These are phyloP conservation scores for Tenrec ecaudatus DNA, from an alignment of 2,113 vertebrate species.

Conservation along the genomic window DNA sequence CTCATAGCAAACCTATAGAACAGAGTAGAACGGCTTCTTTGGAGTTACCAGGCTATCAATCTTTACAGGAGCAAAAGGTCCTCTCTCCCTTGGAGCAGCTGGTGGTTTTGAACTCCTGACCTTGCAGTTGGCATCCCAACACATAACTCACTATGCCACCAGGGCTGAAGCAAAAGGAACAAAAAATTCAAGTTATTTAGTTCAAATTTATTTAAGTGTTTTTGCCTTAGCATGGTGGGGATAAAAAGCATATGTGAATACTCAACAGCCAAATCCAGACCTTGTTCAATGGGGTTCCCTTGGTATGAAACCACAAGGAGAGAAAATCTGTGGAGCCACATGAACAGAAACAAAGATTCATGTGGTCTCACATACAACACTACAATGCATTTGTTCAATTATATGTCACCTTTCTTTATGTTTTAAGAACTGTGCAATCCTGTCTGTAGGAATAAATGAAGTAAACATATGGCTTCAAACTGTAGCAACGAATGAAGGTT, in stretches of 20 bases:
- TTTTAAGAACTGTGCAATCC: neutral
- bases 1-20: too few relatives aligned
- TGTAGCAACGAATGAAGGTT: slow-evolving; percentile 26
- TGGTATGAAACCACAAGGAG: slow-evolving; percentile 45
- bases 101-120: too few relatives aligned
- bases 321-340: neutral
- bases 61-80: too few relatives aligned
- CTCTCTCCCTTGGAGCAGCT: too few relatives aligned
- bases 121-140: too few relatives aligned
- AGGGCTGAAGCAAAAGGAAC: neutral
- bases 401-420: slow-evolving; percentile 20
- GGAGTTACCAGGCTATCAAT: too few relatives aligned
- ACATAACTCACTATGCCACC: too few relatives aligned
- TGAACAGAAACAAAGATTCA: slow-evolving; percentile 3
- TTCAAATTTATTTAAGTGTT: neutral
- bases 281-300: slow-evolving; percentile 31
- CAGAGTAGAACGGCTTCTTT: too few relatives aligned
- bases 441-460: slow-evolving; percentile 36
- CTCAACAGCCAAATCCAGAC: neutral
- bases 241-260: slow-evolving; percentile 39
- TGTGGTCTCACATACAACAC: slow-evolving; percentile 1
- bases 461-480: slow-evolving; percentile 15
- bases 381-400: neutral
- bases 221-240: neutral
- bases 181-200: slow-evolving; percentile 10